These are phyloP conservation scores for Amphibalanus amphitrite DNA, from an alignment of 1,140 invertebrate genomes.

Conservation along the genomic window DNA sequence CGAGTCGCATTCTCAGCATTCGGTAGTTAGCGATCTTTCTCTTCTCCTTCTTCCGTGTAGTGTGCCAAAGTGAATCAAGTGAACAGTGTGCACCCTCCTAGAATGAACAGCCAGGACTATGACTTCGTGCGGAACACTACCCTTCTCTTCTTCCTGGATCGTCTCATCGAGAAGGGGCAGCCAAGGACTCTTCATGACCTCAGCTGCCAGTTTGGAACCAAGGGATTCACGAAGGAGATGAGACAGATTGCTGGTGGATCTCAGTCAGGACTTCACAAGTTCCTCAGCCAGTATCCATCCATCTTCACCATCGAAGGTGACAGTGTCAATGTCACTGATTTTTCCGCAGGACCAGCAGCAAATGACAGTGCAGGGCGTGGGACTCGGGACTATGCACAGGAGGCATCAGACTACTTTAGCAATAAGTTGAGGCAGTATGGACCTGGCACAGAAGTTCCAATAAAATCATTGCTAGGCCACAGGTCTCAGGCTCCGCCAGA, in stretches of 20 bases:
- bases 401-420: conserved; percentile 88
- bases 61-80: not conserved
- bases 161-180: conserved; percentile 76
- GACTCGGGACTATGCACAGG: conserved; percentile 68
- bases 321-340: conserved; percentile 70
- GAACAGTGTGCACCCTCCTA: not conserved
- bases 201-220: conserved; percentile 88
- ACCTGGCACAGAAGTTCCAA: conserved; percentile 66
- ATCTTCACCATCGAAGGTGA: conserved; percentile 82
- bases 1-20: not conserved
- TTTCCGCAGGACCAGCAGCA: conserved; percentile 26
- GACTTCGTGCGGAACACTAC: conserved; percentile 85
- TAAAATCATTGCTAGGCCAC: conserved; percentile 80
- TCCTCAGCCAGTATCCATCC: conserved; percentile 58
- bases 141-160: conserved; percentile 86
- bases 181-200: conserved; percentile 83
- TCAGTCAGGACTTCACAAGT: conserved; percentile 78
- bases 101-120: conserved; percentile 85
- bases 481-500: conserved; percentile 84
- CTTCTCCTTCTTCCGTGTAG: not conserved
- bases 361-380: conserved; percentile 27
- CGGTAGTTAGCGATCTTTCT: not conserved
- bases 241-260: conserved; percentile 75
- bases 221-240: conserved; percentile 79
- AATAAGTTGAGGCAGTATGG: conserved; percentile 78